These are phyloP conservation scores for Palythoa grandis DNA, from an alignment of 92 coral and sea anemone genomes.

Conservation along the genomic window DNA sequence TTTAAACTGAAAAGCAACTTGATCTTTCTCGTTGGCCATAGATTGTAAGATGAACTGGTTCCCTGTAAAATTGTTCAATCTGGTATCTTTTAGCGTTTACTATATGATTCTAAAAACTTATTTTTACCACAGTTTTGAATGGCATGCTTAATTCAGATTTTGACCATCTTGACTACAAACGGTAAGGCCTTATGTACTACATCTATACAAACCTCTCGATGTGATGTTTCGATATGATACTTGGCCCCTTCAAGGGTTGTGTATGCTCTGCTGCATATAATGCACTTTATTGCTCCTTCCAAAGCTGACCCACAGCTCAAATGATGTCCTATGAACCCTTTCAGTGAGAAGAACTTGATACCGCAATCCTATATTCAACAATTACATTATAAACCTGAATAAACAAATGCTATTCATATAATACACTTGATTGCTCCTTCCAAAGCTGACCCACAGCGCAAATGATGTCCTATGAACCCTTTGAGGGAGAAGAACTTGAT, in stretches of 20 bases:
- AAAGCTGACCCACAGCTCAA: constrained; percentile 27
- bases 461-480: constrained; percentile 31
- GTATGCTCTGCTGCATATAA: constrained; percentile 24
- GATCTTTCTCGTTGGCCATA: no score
- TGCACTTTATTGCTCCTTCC: not conserved
- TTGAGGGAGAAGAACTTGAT: constrained; percentile 9
- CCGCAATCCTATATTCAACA: constrained; percentile 18
- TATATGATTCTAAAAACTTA: no score
- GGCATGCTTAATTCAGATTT: no score
- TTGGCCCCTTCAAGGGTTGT: constrained; percentile 27
- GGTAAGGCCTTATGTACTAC: no score
- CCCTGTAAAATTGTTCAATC: no score
- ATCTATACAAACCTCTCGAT: constrained; percentile 25
- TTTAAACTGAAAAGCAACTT: no score
- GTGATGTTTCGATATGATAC: constrained; percentile 7
- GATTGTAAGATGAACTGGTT: no score
- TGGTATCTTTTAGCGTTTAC: no score
- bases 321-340: constrained; percentile 30
- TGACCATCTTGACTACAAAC: no score
- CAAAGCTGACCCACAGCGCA: constrained; percentile 21
- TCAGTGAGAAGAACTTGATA: constrained; percentile 14
- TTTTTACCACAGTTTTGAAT: no score
- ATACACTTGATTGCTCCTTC: constrained; percentile 33
- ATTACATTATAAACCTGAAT: not conserved
- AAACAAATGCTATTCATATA: no score